phyloP scores from a whole-genome alignment of 2,888 invertebrate genomes.

The Hypercompe scribonia region DNA sequence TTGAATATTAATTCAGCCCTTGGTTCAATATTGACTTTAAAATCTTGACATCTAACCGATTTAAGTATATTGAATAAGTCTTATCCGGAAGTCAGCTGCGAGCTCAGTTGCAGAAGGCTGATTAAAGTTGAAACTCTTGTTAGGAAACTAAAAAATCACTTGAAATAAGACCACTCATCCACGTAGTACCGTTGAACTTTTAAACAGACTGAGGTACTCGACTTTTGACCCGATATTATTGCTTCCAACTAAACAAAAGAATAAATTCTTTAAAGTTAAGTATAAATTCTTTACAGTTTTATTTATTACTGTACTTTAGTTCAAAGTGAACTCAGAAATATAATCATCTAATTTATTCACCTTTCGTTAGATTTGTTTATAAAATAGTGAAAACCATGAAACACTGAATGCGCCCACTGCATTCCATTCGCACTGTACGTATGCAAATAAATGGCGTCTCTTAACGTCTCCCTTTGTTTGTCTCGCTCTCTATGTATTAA shows the following conservation, averaged over 20 bases:
- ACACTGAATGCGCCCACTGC: slow-evolving; percentile 60
- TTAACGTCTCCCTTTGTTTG: slow-evolving; percentile 71
- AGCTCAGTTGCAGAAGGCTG: background rate
- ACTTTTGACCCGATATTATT: background rate
- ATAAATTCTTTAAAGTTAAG: too few relatives aligned
- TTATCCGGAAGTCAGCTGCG: background rate
- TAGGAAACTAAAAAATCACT: background rate
- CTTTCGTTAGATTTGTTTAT: slow-evolving; percentile 42
- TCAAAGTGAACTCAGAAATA: background rate
- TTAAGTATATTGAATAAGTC: background rate
- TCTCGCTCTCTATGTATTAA: slow-evolving; percentile 62
- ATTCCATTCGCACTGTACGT: slow-evolving; percentile 58
- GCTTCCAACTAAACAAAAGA: background rate
- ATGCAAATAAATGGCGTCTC: slow-evolving; percentile 73
- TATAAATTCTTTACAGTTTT: too few relatives aligned
- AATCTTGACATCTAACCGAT: background rate
- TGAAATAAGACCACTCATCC: background rate
- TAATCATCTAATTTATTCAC: slow-evolving; percentile 26
- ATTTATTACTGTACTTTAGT: background rate
- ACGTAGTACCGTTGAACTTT: background rate
- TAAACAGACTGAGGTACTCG: background rate
- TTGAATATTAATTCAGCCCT: background rate
- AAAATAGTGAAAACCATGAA: slow-evolving; percentile 62
- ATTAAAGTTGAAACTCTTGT: background rate
- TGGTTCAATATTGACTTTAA: background rate